These are phyloP conservation scores for Rapana venosa DNA, from an alignment of 2,888 invertebrate species.

Conservation along the genomic window DNA sequence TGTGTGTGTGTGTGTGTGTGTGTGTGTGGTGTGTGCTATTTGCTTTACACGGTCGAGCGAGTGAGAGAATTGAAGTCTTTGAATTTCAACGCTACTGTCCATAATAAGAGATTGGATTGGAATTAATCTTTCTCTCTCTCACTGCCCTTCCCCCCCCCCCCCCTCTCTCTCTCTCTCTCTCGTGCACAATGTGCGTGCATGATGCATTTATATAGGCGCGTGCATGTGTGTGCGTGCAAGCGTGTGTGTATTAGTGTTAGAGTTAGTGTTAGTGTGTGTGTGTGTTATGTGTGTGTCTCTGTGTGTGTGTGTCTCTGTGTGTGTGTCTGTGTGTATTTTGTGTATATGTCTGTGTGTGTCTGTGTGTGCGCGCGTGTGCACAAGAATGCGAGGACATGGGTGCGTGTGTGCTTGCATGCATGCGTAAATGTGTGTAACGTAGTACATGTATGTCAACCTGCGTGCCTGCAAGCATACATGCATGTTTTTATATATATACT, in stretches of 20 bases:
- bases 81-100: neutral
- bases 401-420: neutral
- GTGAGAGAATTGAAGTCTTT: neutral
- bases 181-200: too few relatives aligned
- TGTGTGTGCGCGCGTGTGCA: too few relatives aligned
- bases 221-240: too few relatives aligned
- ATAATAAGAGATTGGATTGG: neutral
- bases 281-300: too few relatives aligned
- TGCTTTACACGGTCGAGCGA: constrained; percentile 1
- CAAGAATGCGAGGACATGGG: too few relatives aligned
- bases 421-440: neutral
- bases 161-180: neutral
- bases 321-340: too few relatives aligned
- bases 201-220: too few relatives aligned
- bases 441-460: neutral
- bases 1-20: neutral
- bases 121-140: neutral
- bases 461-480: neutral
- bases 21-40: neutral
- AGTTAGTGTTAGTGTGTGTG: too few relatives aligned
- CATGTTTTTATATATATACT: neutral
- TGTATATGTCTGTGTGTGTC: too few relatives aligned
- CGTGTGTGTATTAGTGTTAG: too few relatives aligned
- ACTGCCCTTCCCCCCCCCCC: neutral
- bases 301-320: too few relatives aligned